Evolutionary conservation across 2,888 invertebrate genomes (phyloP), one percentile per base, ranked within the genome.

Genomic region (Acrocera orbiculus): DNA sequence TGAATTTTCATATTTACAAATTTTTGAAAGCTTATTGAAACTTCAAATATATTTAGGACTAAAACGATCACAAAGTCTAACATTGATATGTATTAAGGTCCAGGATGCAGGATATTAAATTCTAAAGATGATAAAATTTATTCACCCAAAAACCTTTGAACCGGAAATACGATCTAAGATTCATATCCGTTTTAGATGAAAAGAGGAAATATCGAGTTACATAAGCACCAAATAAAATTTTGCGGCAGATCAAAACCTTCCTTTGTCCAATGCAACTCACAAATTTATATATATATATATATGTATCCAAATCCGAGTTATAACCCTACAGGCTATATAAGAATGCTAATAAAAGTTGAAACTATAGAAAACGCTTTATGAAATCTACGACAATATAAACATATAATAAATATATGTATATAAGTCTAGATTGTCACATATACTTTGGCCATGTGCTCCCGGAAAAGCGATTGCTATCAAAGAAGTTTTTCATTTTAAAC

Each of bases 151-250:
- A 32, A 32, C 19, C 32, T 32, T 26, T 32, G 26, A 26, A 27
- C 32, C 32, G 38, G 38, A 38, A 32, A 31, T 30, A 20, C 16
- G 38, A 32, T 35, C 32, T 29, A 28, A 28, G 29, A 35, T 38
- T 38, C 38, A 35, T 32, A 38, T 38, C 34, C 32, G 32, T 32
- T 35, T 35, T 32, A 14, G 11, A 32, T 19, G 32, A 32, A 20
- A 20, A 23, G 16, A 30, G 30, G 30, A 30, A 30, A 30, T 30
- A 30, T 23, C 24, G 19, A 22, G 22, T 30, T 20, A 23, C 22
- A 23, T 30, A 23, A 30, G 23, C 14, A 23, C 19, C 13, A 16
- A 23, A 30, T 30, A 30, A 22, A 23, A 16, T 30, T 30, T 23
- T 30, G 15, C 22, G 16, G 14, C 16, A 15, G 24, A n/a, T n/a